Evolutionary conservation across 2,888 invertebrate species (phyloP), one percentile per base, ranked within the genome.

Genomic region (Aethes cnicana): DNA sequence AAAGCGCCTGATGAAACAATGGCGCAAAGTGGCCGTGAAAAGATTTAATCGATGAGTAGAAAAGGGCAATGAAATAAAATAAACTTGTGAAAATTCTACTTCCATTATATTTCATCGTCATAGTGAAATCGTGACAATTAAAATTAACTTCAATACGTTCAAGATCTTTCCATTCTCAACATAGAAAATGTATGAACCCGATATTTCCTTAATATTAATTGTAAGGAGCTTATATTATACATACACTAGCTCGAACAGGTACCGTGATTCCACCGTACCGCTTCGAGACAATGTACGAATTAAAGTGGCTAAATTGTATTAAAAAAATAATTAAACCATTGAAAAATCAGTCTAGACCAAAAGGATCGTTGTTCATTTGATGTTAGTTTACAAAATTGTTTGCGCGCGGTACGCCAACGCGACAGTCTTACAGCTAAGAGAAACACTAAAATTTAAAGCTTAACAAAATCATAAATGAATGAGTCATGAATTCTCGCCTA

Each of bases 71-170:
- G 18, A 74, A 84, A 84, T 80, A 69, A 85, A 84, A 87, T 61
- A 66, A 68, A 60, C 72, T 61, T 64, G 37, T 46, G 70, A 75
- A 74, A 82, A 84, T 83, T 86, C 88, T 88, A 88, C 87, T 81
- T 87, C 85, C 86, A 84, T 83, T 88, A 88, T 87, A 88, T 85
- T 87, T 86, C 74, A 84, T 80, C 71, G 76, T 80, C 84, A 77
- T 82, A 52, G 52, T 52, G 56, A 77, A 85, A 74, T 77, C 72
- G 68, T 77, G 83, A 84, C 82, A 79, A 75, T 84, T 77, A 82
- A 84, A 84, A 83, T 77, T 78, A 80, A 77, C 76, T 76, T 72
- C 70, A 77, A 66, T 71, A 69, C 58, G 59, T 71, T 68, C 62
- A 62, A 70, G 64, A 69, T 62, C 69, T 64, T 56, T 66, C 65